Evolutionary conservation across 2,113 vertebrate genomes (phyloP).

Genomic region (Actenoides lindsayi): DNA sequence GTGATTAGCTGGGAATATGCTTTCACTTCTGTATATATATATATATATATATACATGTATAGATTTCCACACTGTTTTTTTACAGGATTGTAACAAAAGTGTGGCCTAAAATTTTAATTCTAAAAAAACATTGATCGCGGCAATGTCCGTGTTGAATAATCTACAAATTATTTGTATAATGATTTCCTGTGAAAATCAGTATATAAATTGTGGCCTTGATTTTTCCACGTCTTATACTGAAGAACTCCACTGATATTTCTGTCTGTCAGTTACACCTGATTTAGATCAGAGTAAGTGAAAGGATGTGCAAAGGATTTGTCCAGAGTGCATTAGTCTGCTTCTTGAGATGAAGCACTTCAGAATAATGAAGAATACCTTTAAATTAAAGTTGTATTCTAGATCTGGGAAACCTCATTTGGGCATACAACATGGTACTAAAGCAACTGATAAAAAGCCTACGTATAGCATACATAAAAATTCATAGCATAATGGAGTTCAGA

Average conservation of each 20-base stretch:
- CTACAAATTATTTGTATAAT: not conserved
- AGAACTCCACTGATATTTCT: not conserved
- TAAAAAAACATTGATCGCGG: not conserved
- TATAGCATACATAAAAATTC: not conserved
- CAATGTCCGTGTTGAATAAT: not conserved
- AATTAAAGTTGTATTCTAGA: not conserved
- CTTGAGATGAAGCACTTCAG: not conserved
- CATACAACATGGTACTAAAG: not conserved
- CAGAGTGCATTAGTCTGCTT: not conserved
- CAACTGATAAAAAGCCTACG: not conserved
- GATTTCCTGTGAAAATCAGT: not conserved
- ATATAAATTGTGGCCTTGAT: not conserved
- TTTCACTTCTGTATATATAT: not conserved
- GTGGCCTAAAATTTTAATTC: not conserved
- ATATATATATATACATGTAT: not conserved
- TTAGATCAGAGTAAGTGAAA: not conserved
- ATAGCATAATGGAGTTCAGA: not conserved
- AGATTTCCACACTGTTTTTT: not conserved
- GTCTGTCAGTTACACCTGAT: not conserved
- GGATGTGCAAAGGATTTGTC: not conserved
- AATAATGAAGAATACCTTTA: not conserved
- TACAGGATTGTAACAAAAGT: not conserved
- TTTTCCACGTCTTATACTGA: not conserved
- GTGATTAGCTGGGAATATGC: not conserved
- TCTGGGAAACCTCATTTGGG: not conserved